Percentiles rank a stretch among this genome's conserved stretches.
Conservation (phyloP, 2,888 invertebrate species). For the Myopa testacea region DNA sequence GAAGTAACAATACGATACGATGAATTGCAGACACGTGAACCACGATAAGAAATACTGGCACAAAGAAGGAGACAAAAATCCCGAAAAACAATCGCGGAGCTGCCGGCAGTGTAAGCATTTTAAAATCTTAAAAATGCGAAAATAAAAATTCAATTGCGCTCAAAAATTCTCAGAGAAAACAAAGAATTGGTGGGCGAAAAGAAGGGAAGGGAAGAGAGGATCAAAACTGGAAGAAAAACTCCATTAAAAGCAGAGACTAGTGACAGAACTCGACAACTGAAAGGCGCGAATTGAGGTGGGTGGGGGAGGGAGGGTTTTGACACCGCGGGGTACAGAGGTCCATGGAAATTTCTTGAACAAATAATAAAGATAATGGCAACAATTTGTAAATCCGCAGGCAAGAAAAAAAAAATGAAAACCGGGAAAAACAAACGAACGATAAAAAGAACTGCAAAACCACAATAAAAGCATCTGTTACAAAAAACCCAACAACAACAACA, state of each 20-base stretch:
- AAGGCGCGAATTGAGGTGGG: background rate
- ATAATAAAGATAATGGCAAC: too few species aligned
- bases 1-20: background rate
- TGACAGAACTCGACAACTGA: background rate
- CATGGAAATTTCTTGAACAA: too few species aligned
- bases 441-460: too few species aligned
- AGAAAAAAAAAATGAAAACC: too few species aligned
- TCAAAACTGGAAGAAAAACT: background rate
- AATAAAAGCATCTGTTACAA: too few species aligned
- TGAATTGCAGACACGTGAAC: too few species aligned
- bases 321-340: too few species aligned
- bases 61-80: slow-evolving; percentile 40
- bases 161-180: slow-evolving; percentile 18
- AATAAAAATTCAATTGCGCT: slow-evolving; percentile 33
- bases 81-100: background rate
- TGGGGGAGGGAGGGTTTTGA: background rate
- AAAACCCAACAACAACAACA: too few species aligned
- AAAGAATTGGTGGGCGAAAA: slow-evolving; percentile 6
- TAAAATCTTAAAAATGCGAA: slow-evolving; percentile 23
- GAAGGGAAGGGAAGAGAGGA: too few species aligned
- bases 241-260: background rate
- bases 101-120: slow-evolving; percentile 23
- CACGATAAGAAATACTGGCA: slow-evolving; percentile 34
- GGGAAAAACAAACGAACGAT: too few species aligned
- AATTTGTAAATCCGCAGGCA: too few species aligned